Percentiles rank a stretch among this genome's conserved stretches.
Evolutionary conservation across 2,888 invertebrate genomes (phyloP).

Genomic region (Aporophyla nigra): DNA sequence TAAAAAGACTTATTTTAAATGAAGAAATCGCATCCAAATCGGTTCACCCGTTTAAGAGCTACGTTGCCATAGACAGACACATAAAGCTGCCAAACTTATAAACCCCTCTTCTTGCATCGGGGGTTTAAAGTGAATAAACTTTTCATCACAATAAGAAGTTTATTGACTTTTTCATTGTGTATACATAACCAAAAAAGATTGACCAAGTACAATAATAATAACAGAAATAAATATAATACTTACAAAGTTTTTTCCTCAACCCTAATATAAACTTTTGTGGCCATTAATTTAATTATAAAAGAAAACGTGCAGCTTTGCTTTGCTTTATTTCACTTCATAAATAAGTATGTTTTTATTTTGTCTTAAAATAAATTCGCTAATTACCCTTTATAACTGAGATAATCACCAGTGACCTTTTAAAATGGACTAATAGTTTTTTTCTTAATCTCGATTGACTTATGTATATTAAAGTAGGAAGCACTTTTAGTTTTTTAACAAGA

Average conservation of each 20-base stretch:
- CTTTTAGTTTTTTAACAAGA: background rate
- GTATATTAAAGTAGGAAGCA: background rate
- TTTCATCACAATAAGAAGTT: too few species aligned
- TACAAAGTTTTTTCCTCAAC: background rate
- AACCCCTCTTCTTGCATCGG: too few species aligned
- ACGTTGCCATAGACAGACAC: too few species aligned
- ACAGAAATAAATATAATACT: background rate
- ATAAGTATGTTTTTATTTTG: background rate
- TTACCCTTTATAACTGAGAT: background rate
- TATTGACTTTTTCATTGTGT: background rate
- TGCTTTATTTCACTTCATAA: background rate
- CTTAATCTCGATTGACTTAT: background rate
- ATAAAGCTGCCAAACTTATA: too few species aligned
- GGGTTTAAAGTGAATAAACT: too few species aligned
- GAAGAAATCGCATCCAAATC: too few species aligned
- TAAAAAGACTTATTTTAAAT: too few species aligned
- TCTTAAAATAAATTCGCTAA: slow-evolving; percentile 4
- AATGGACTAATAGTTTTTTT: slow-evolving; percentile 22
- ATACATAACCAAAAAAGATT: background rate
- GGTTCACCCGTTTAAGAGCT: too few species aligned
- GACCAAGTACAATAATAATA: background rate
- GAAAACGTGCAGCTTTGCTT: background rate
- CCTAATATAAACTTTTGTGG: background rate
- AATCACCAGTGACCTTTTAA: slow-evolving; percentile 17
- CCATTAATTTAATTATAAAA: background rate